These are phyloP conservation scores for Graphium colonna DNA, from an alignment of 2,888 invertebrate genomes.

Conservation along the genomic window DNA sequence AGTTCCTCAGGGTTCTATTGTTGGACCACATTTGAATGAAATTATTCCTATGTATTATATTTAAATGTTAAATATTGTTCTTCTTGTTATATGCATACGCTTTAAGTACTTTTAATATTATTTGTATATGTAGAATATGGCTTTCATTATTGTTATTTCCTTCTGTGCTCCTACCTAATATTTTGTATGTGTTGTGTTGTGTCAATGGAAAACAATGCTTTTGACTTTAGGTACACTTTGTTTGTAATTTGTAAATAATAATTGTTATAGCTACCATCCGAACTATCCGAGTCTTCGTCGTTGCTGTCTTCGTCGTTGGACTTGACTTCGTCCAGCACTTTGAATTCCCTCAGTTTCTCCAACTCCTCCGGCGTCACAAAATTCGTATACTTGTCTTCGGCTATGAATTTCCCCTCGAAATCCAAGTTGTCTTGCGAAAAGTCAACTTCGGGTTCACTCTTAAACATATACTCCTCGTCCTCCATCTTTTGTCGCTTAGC, in stretches of 20 bases:
- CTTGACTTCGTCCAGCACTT: slow-evolving; percentile 68
- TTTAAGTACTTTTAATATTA: no score
- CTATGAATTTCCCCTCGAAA: slow-evolving; percentile 26
- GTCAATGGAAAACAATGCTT: no score
- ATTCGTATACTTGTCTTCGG: slow-evolving; percentile 44
- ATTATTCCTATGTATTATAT: no score
- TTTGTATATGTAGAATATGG: no score
- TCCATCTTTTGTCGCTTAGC: slow-evolving; percentile 41
- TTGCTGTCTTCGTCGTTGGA: slow-evolving; percentile 66
- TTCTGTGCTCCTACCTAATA: slow-evolving; percentile 14
- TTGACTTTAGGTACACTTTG: no score
- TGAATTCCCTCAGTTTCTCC: slow-evolving; percentile 60
- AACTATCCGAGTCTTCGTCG: slow-evolving; percentile 53
- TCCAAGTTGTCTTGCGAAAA: slow-evolving; percentile 32
- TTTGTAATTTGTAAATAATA: no score
- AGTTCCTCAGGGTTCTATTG: no score
- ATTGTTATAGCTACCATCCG: slow-evolving; percentile 56
- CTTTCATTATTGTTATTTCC: no score
- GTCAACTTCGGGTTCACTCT: slow-evolving; percentile 25
- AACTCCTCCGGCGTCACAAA: slow-evolving; percentile 53
- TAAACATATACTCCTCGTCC: slow-evolving; percentile 2
- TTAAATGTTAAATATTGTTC: no score
- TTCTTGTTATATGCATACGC: no score
- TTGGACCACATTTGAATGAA: no score
- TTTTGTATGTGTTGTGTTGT: no score